Conservation (phyloP, 1,140 invertebrate genomes). For the Melipona quadrifasciata region DNA sequence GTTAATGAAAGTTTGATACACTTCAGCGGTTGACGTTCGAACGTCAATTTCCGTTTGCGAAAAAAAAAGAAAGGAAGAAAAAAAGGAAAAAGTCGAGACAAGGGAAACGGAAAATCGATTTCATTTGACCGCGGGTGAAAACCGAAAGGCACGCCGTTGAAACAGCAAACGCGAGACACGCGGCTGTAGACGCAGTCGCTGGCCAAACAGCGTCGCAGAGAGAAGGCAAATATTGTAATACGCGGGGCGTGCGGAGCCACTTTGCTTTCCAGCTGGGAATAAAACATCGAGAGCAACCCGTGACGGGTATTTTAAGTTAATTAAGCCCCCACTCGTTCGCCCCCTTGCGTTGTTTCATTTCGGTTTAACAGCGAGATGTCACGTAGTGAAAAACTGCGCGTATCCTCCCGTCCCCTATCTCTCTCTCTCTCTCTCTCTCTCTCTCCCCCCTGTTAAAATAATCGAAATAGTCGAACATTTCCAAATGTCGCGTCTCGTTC, state of each 20-base stretch:
- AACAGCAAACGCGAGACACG: conserved; percentile 24
- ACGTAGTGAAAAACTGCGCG: background rate
- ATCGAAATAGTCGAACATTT: too few relatives aligned
- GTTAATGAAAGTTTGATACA: too few relatives aligned
- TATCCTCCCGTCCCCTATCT: too few relatives aligned
- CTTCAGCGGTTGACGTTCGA: background rate
- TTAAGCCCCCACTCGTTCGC: conserved; percentile 10
- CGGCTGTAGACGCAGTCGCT: conserved; percentile 35
- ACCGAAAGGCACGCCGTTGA: conserved; percentile 8
- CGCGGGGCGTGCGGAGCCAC: background rate
- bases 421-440: too few relatives aligned
- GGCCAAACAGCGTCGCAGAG: conserved; percentile 47
- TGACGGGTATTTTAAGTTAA: conserved; percentile 56
- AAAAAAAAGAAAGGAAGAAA: too few relatives aligned
- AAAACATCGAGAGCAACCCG: conserved; percentile 37
- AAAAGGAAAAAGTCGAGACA: background rate
- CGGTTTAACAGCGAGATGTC: conserved; percentile 44
- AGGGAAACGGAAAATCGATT: conserved; percentile 17
- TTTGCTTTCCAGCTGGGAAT: conserved; percentile 48
- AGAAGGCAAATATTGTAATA: conserved; percentile 56
- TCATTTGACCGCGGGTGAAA: conserved; percentile 6
- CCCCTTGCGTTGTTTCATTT: conserved; percentile 11
- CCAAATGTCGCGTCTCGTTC: too few relatives aligned
- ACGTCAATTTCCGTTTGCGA: background rate
- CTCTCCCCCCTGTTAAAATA: too few relatives aligned